Conservation (phyloP, 1,140 invertebrate species). For the Mactra quadrangularis region DNA sequence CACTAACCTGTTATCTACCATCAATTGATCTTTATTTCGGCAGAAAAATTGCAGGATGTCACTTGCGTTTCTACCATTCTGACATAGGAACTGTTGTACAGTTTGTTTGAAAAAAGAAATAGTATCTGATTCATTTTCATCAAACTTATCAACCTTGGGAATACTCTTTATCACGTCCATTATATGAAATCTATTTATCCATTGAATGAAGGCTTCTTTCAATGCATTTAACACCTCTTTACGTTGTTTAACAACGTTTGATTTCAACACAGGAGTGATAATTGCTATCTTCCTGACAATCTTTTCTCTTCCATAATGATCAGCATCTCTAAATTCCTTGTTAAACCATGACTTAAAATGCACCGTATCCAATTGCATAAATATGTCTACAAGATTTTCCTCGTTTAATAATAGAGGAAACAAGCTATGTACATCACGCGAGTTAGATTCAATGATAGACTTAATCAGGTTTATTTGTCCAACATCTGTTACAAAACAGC, state of each 20-base stretch:
- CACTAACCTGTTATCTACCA: constrained; percentile 2
- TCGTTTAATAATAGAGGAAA: not conserved
- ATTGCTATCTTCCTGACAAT: not conserved
- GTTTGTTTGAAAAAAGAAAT: constrained; percentile 1
- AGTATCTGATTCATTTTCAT: constrained; percentile 3
- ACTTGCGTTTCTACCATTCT: not conserved
- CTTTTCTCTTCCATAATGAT: no score
- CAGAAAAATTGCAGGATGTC: not conserved
- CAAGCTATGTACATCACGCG: not conserved
- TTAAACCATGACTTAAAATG: not conserved
- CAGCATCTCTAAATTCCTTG: not conserved
- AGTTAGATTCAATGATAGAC: not conserved
- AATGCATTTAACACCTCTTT: not conserved
- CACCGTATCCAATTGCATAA: not conserved
- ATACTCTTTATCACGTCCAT: not conserved
- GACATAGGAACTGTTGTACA: not conserved
- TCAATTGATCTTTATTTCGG: not conserved
- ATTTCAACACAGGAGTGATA: not conserved
- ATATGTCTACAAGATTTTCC: not conserved
- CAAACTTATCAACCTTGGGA: not conserved
- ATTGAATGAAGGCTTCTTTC: not conserved
- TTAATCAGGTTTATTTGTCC: not conserved
- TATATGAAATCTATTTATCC: not conserved
- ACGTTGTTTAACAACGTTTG: not conserved
- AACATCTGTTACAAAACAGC: not conserved